phyloP scores from a whole-genome alignment of 2,888 invertebrate species.

The Hylaea fasciaria region DNA sequence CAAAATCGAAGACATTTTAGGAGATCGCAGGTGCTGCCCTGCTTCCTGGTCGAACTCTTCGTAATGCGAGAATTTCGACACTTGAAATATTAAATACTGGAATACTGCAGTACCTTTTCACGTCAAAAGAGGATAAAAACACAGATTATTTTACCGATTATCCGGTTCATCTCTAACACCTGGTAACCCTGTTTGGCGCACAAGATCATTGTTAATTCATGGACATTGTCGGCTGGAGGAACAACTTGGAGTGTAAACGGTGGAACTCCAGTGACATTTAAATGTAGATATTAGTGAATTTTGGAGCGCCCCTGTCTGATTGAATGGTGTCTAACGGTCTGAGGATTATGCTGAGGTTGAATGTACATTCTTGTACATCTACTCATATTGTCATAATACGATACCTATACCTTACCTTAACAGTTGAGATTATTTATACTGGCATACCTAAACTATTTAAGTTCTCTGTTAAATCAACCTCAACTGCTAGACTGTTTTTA shows the following conservation, averaged over 20 bases:
- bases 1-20: no score
- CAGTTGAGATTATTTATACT: no score
- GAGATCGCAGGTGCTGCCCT: no score
- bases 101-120: no score
- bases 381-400: not conserved
- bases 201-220: constrained; percentile 73
- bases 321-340: constrained; percentile 11
- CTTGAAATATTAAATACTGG: no score
- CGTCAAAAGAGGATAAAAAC: not conserved
- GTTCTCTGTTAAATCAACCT: not conserved
- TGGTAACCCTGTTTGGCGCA: constrained; percentile 39
- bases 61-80: no score
- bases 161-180: not conserved
- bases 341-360: constrained; percentile 5
- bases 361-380: not conserved
- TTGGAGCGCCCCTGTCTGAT: constrained; percentile 6
- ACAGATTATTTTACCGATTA: not conserved
- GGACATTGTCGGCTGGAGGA: constrained; percentile 64
- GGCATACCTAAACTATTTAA: not conserved
- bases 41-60: no score
- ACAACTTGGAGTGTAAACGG: constrained; percentile 59
- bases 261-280: constrained; percentile 38
- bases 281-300: constrained; percentile 29
- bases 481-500: not conserved
- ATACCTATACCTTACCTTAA: not conserved